A percentile compares a stretch with the other conserved stretches of the same genome.
phyloP scores from a whole-genome alignment of 2,113 vertebrate genomes.

The Oreotrochilus melanogaster region DNA sequence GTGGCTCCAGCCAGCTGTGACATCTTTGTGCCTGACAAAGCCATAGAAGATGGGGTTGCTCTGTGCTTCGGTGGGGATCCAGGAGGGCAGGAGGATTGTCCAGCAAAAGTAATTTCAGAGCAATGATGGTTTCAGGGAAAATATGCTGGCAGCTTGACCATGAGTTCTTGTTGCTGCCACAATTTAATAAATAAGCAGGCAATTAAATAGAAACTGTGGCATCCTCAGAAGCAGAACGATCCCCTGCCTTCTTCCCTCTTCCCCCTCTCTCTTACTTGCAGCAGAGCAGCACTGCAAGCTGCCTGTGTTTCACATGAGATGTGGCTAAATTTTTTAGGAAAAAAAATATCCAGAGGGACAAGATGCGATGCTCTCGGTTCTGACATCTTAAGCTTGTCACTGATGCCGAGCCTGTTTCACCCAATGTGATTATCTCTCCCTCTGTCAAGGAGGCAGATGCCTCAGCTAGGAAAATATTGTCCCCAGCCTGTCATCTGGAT shows the following conservation, averaged over 20 bases:
- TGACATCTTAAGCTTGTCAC: conserved; percentile 39
- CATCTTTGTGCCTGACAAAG: background rate
- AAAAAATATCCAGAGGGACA: background rate
- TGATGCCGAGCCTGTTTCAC: conserved; percentile 12
- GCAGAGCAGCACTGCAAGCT: background rate
- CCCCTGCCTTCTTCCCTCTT: background rate
- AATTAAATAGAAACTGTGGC: background rate
- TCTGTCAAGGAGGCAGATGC: conserved; percentile 56
- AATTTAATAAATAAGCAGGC: conserved; percentile 8
- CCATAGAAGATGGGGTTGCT: background rate
- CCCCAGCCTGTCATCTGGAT: conserved; percentile 58
- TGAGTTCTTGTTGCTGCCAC: background rate
- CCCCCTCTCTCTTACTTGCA: background rate
- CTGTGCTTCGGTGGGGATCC: background rate
- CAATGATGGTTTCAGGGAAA: background rate
- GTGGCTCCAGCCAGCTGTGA: background rate
- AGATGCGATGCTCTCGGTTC: background rate
- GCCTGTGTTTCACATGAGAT: background rate
- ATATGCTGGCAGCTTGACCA: background rate
- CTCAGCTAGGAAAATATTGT: conserved; percentile 28
- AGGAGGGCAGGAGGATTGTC: background rate
- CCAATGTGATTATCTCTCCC: conserved; percentile 36
- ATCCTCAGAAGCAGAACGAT: background rate
- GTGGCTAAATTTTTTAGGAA: conserved; percentile 7
- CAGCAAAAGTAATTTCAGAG: background rate